phyloP scores from a whole-genome alignment of 2,113 vertebrate genomes.

The Cercocebus atys region DNA sequence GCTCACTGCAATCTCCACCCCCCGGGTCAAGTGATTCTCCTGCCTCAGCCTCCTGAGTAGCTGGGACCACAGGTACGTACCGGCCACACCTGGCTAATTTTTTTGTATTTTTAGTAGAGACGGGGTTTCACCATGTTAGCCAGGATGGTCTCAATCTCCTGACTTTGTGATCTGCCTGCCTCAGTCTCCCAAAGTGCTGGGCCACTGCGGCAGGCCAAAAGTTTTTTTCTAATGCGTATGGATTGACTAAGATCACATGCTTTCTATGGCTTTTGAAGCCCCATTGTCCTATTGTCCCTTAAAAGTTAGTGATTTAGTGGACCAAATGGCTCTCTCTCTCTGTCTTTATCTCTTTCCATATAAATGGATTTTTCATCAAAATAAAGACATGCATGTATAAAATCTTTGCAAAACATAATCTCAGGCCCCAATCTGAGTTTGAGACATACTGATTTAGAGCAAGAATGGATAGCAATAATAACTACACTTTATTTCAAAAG shows the following conservation, averaged over 20 bases:
- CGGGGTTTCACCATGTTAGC: too few relatives aligned
- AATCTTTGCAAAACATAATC: background rate
- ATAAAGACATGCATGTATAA: background rate
- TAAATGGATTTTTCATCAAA: background rate
- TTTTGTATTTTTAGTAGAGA: too few relatives aligned
- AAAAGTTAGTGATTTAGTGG: background rate
- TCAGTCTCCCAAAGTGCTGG: too few relatives aligned
- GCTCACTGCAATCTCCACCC: too few relatives aligned
- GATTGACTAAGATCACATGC: background rate
- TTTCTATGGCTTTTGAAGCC: background rate
- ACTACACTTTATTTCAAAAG: background rate
- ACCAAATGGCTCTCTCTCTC: background rate
- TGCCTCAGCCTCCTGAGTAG: too few relatives aligned
- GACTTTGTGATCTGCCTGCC: too few relatives aligned
- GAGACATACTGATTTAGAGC: background rate
- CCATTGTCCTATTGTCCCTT: background rate
- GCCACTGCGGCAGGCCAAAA: background rate
- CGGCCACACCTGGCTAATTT: too few relatives aligned
- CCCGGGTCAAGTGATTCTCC: too few relatives aligned
- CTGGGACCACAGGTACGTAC: too few relatives aligned
- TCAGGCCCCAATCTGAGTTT: background rate
- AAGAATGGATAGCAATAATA: background rate
- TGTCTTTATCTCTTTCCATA: background rate
- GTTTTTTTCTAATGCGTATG: background rate
- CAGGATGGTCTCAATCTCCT: too few relatives aligned